Evolutionary conservation across 2,888 invertebrate genomes (phyloP).

Genomic region (Drepana falcataria): DNA sequence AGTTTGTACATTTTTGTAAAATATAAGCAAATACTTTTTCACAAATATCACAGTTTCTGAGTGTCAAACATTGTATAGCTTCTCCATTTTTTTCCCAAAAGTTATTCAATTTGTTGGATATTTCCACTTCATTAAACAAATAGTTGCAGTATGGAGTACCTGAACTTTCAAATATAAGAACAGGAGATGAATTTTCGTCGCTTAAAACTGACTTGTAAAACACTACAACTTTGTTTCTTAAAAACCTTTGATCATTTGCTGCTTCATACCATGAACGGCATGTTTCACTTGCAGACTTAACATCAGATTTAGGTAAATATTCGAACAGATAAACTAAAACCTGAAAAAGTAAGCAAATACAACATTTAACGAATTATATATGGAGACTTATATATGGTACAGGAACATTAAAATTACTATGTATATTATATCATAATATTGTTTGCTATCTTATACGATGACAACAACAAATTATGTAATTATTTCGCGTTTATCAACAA

Average conservation of each 20-base stretch:
- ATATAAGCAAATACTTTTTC: constrained; percentile 81
- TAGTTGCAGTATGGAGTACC: constrained; percentile 59
- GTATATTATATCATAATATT: too few species aligned
- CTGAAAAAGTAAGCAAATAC: constrained; percentile 52
- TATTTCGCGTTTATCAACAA: constrained; percentile 13
- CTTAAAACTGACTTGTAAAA: constrained; percentile 63
- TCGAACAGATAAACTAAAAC: constrained; percentile 81
- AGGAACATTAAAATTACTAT: too few species aligned
- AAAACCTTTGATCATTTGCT: constrained; percentile 79
- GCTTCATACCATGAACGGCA: constrained; percentile 84
- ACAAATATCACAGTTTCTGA: constrained; percentile 81
- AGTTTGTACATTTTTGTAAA: constrained; percentile 74
- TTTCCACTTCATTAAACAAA: constrained; percentile 76
- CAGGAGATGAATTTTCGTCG: constrained; percentile 35
- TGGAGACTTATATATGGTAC: not conserved
- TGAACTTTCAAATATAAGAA: not conserved
- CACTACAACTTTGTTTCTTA: constrained; percentile 72
- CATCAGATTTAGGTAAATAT: constrained; percentile 81
- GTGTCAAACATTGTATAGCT: constrained; percentile 71
- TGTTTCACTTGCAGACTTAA: constrained; percentile 81
- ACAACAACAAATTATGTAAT: not conserved
- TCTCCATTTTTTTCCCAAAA: constrained; percentile 81
- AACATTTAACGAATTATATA: not conserved
- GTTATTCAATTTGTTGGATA: constrained; percentile 63
- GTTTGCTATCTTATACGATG: not conserved